A percentile compares a stretch with the other conserved stretches of the same genome.
Evolutionary conservation across 1,140 invertebrate species (phyloP).

Genomic region (Druon quercuslanigerum): DNA sequence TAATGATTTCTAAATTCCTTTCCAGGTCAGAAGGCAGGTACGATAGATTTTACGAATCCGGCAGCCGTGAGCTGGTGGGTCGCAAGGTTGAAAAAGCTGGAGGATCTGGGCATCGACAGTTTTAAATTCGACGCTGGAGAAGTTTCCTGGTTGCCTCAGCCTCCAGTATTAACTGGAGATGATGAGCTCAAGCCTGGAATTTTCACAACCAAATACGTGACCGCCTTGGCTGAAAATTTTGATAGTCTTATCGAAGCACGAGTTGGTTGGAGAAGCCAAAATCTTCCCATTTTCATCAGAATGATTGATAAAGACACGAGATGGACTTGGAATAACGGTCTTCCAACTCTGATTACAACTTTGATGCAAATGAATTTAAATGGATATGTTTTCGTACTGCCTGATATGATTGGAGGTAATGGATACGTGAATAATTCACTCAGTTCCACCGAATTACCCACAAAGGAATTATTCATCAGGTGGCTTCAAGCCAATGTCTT

Average conservation of each 20-base stretch:
- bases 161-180: slow-evolving; percentile 73
- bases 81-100: slow-evolving; percentile 77
- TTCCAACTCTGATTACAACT: slow-evolving; percentile 87
- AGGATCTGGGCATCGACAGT: slow-evolving; percentile 83
- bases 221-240: slow-evolving; percentile 78
- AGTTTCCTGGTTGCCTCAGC: slow-evolving; percentile 78
- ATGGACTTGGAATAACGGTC: slow-evolving; percentile 88
- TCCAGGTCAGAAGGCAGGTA: slow-evolving; percentile 71
- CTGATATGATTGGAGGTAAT: slow-evolving; percentile 96
- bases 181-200: slow-evolving; percentile 77
- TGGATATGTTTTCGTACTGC: slow-evolving; percentile 90
- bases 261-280: slow-evolving; percentile 81
- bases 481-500: slow-evolving; percentile 93
- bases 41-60: slow-evolving; percentile 88
- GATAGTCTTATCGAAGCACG: slow-evolving; percentile 85
- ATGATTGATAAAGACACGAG: slow-evolving; percentile 91
- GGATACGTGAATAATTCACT: slow-evolving; percentile 79
- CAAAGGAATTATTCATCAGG: slow-evolving; percentile 89
- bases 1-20: background rate
- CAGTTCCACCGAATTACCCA: slow-evolving; percentile 72
- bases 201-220: slow-evolving; percentile 81
- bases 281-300: slow-evolving; percentile 87
- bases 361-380: slow-evolving; percentile 87
- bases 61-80: slow-evolving; percentile 86
- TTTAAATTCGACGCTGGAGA: slow-evolving; percentile 97